phyloP scores from a whole-genome alignment of 1,140 invertebrate genomes.

The Rhopalosiphum padi region DNA sequence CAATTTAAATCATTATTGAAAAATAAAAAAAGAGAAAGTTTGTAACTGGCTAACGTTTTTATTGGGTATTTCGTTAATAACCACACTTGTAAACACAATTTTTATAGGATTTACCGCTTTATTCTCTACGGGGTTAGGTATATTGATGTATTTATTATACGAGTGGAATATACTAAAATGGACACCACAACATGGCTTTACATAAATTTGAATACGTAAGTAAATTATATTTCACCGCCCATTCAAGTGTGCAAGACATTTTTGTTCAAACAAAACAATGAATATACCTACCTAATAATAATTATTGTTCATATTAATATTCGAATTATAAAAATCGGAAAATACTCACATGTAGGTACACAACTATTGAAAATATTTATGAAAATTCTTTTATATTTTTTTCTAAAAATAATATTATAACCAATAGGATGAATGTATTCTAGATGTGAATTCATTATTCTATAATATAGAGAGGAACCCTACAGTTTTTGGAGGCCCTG shows the following conservation, averaged over 20 bases:
- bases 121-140: neutral
- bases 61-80: neutral
- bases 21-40: constrained; percentile 4
- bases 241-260: neutral
- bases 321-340: neutral
- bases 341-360: neutral
- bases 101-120: neutral
- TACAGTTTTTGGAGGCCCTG: constrained; percentile 20
- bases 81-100: neutral
- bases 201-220: neutral
- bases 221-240: neutral
- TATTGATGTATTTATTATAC: neutral
- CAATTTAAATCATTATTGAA: neutral
- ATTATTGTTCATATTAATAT: neutral
- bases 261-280: neutral
- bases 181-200: neutral
- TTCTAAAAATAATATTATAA: neutral
- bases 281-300: neutral
- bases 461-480: neutral
- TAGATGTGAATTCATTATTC: neutral
- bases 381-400: neutral
- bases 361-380: neutral
- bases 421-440: neutral
- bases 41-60: neutral
- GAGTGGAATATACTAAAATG: neutral